Base-by-base conservation (phyloP, 2,797 vertebrate species). In the Acropternis orthonyx region DNA sequence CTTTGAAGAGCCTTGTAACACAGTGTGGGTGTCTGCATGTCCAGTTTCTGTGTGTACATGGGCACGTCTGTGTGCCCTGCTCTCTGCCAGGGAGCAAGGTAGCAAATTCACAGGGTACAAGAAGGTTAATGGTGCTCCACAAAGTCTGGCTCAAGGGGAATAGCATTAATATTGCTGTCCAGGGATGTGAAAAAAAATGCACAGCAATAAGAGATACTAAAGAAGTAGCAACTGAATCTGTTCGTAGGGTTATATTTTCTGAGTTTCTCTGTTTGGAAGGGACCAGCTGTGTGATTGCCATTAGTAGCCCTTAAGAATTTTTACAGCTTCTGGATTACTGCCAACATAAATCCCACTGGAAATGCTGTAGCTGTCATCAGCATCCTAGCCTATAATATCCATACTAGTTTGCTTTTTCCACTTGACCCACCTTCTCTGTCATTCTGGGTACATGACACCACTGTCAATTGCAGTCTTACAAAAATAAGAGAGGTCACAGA, bases 121-220 rank as follows among this genome's bases (percentile, higher is more conserved):
- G 69, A 89, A 96, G 55, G 56, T 81, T 95, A 96, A 95, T 54
- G 85, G 56, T 59, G 46, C 44, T 78, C 44, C 76, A 54, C 11
- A 74, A 90, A 51, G 36, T 44, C n/a, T 76, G 46, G 39, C 26
- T 93, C 58, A 41, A 59, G 44, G 41, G 36, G 10, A 92, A 74
- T 22, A 88, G 32, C 56, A 52, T 79, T 71, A 69, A 56, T 65
- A 74, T 88, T 30, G 15, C n/a, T 58, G 39, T 48, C 27, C 56
- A 76, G 43, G 55, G 66, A 20, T 23, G 14, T 30, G 80, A 88
- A 75, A 91, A 91, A 61, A 48, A 49, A 48, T 43, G 72, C 24
- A 18, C 32, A 48, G 41, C 43, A 86, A 26, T 83, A 69, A 56
- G 52, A 93, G 61, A 46, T 34, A 84, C 81, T 86, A 72, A 79